Evolutionary conservation across 2,113 vertebrate species (phyloP).

Genomic region (Trematomus loennbergii): DNA sequence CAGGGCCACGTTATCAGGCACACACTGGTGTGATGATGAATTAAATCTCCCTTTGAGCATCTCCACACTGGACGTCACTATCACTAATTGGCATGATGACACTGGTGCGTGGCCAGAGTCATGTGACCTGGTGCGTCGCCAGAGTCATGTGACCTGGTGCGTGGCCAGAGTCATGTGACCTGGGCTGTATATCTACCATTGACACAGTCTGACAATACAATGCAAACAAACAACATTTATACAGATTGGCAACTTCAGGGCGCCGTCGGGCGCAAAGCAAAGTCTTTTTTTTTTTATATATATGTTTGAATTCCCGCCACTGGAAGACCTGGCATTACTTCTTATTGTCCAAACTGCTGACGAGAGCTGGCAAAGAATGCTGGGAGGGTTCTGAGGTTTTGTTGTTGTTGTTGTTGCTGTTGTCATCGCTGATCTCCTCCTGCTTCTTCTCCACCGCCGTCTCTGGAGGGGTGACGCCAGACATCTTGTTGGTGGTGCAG

Average conservation of each 20-base stretch:
- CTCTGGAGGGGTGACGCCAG: slow-evolving; percentile 66
- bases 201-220: slow-evolving; percentile 95
- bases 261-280: slow-evolving; percentile 90
- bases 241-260: slow-evolving; percentile 98
- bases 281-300: slow-evolving; percentile 75
- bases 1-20: slow-evolving; percentile 94
- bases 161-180: slow-evolving; percentile 91
- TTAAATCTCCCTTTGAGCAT: slow-evolving; percentile 70
- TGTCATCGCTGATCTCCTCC: slow-evolving; percentile 84
- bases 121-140: slow-evolving; percentile 88
- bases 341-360: slow-evolving; percentile 88
- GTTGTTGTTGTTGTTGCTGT: slow-evolving; percentile 80
- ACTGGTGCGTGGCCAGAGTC: slow-evolving; percentile 91
- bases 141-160: slow-evolving; percentile 92
- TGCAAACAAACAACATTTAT: slow-evolving; percentile 89
- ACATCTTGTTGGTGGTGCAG: slow-evolving; percentile 50
- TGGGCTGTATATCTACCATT: slow-evolving; percentile 86
- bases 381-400: slow-evolving; percentile 86
- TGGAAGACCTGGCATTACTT: slow-evolving; percentile 87
- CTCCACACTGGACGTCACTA: slow-evolving; percentile 70
- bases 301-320: slow-evolving; percentile 80
- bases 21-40: slow-evolving; percentile 96
- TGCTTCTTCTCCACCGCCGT: slow-evolving; percentile 71
- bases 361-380: slow-evolving; percentile 81
- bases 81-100: slow-evolving; percentile 95